Evolutionary conservation across 1,140 invertebrate species (phyloP), one percentile per base, ranked within the genome.

Genomic region (Pinna nobilis): DNA sequence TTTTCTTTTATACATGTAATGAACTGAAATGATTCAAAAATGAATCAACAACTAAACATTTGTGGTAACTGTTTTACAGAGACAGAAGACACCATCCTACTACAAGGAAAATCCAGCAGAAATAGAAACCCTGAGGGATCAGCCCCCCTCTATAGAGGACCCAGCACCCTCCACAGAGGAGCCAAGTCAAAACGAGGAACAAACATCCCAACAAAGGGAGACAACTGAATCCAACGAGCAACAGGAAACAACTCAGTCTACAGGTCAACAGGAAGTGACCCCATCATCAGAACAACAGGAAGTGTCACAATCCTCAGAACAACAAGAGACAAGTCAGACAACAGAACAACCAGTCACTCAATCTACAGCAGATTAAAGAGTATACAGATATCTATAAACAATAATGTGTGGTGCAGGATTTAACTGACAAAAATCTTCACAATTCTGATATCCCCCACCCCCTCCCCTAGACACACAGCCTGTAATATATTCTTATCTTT

Each of bases 31-130:
- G 25, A 25, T 51, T 53, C 15, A 7, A 28, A 2, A 53, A 53
- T 11, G 7, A 13, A 7, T 53, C 25, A 15, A 11, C 1, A 4
- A 25, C 6, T 20, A 28, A 18, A 53, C 7, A 11, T 53, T 53
- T 32, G 18, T 23, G 20, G 39, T 44, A 11, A 15, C 64, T 63
- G 44, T 11, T 28, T 67, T 59, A 5, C 68, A 76, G 79, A 76
- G 74, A 60, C 50, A 69, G 44, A 39, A 57, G 47, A 28, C 28
- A 32, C 70, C 73, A 2, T 55, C 67, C 23, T 74, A 76, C 53
- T 78, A 78, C 63, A 81, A 70, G 71, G 64, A 78, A n/a, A 49
- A 76, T 51, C 63, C 72, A 20, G 63, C 64, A 30, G 72, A 81
- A 2, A 76, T 78, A n/a, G 41, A 49, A 20, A 25, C 66, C n/a